Percentiles rank a stretch among this genome's conserved stretches.
Evolutionary conservation across 2,888 invertebrate genomes (phyloP).

Genomic region (Synanthedon myopaeformis): DNA sequence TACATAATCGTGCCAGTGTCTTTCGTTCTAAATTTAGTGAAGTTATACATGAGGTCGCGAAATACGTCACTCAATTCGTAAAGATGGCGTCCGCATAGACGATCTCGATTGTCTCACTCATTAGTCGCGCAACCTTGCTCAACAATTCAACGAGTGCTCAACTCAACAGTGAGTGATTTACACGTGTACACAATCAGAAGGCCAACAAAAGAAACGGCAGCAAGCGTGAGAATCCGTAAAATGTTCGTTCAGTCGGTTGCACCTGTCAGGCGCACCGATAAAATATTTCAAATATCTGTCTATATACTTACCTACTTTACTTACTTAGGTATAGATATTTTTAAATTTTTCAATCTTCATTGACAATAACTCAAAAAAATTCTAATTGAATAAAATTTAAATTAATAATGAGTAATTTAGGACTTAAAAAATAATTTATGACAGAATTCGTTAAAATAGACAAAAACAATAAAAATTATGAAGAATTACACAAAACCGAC

Average conservation of each 20-base stretch:
- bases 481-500: too few species aligned
- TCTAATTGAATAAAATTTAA: too few species aligned
- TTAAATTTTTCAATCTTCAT: too few species aligned
- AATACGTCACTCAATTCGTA: constrained; percentile 44
- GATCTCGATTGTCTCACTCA: constrained; percentile 41
- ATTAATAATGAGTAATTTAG: too few species aligned
- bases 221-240: constrained; percentile 34
- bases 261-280: constrained; percentile 15
- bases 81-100: constrained; percentile 50
- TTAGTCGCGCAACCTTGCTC: constrained; percentile 44
- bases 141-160: constrained; percentile 24
- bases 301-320: too few species aligned
- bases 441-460: too few species aligned
- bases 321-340: too few species aligned
- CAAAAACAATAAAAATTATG: too few species aligned
- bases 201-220: constrained; percentile 25
- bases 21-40: constrained; percentile 49
- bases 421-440: too few species aligned
- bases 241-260: constrained; percentile 14
- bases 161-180: constrained; percentile 31
- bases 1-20: constrained; percentile 17
- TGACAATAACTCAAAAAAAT: too few species aligned
- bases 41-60: constrained; percentile 43
- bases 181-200: constrained; percentile 29
- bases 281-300: neutral